phyloP scores from a whole-genome alignment of 2,888 invertebrate genomes.

The Ophioninae sp. region DNA sequence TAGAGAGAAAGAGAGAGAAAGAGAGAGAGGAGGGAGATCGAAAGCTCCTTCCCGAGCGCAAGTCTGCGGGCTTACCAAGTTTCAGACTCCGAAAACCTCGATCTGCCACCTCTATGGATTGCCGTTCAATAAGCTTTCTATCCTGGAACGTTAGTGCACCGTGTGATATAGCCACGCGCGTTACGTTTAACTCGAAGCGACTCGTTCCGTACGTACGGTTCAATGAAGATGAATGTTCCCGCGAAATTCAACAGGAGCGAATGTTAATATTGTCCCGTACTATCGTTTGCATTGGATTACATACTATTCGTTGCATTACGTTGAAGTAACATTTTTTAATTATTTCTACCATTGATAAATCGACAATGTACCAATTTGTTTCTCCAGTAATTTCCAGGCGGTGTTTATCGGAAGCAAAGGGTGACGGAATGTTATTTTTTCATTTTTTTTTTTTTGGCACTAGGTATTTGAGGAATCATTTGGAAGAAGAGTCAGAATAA shows the following conservation, averaged over 20 bases:
- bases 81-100: slow-evolving; percentile 66
- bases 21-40: slow-evolving; percentile 19
- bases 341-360: not conserved
- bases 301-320: too few species aligned
- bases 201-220: not conserved
- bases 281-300: not conserved
- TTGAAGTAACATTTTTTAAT: too few species aligned
- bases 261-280: too few species aligned
- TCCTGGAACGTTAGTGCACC: slow-evolving; percentile 20
- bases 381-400: slow-evolving; percentile 4
- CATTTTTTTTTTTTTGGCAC: not conserved
- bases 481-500: slow-evolving; percentile 10
- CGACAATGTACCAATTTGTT: slow-evolving; percentile 14
- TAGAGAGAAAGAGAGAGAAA: slow-evolving; percentile 24
- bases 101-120: slow-evolving; percentile 14
- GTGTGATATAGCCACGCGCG: not conserved
- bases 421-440: not conserved
- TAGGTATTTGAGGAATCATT: slow-evolving; percentile 21
- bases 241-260: too few species aligned
- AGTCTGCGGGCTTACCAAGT: slow-evolving; percentile 71
- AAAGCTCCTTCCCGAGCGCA: slow-evolving; percentile 69
- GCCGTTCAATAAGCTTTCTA: slow-evolving; percentile 28
- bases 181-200: not conserved
- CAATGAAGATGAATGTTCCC: not conserved
- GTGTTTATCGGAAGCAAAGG: slow-evolving; percentile 3